Percentiles rank a stretch among this genome's conserved stretches.
phyloP scores from a whole-genome alignment of 2,797 vertebrate genomes.

The Parauchenoglanis ngamensis region DNA sequence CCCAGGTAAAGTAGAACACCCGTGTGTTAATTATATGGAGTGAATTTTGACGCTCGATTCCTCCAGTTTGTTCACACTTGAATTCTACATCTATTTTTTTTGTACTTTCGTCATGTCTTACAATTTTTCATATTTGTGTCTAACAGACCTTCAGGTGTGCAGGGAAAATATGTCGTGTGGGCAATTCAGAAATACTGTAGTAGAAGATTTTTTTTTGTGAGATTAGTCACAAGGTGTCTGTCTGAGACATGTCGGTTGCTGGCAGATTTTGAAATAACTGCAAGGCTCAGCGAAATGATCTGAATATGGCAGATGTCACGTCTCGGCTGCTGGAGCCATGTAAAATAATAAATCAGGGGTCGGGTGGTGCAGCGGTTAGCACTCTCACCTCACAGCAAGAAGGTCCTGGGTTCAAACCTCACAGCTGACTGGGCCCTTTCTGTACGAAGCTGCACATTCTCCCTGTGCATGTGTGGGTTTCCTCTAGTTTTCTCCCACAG shows the following conservation, averaged over 20 bases:
- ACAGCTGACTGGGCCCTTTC: too few species aligned
- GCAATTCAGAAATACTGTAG: not conserved
- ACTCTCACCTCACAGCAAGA: too few species aligned
- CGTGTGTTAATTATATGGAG: not conserved
- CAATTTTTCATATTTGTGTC: not conserved
- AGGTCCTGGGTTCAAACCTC: too few species aligned
- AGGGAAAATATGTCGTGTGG: not conserved
- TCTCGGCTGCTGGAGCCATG: not conserved
- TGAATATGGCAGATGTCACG: not conserved
- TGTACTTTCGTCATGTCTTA: not conserved
- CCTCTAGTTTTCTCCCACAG: too few species aligned
- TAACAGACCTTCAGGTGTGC: not conserved
- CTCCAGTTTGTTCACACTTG: not conserved
- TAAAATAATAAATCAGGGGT: not conserved
- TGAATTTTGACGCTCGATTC: not conserved
- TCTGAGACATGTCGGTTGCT: not conserved
- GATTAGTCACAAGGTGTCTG: not conserved
- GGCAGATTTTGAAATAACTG: not conserved
- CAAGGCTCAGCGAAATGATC: not conserved
- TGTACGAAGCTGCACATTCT: too few species aligned
- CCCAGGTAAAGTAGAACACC: not conserved
- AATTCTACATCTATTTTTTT: too few species aligned
- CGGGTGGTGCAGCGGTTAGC: too few species aligned
- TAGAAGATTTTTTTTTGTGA: not conserved
- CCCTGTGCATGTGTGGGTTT: too few species aligned